Conservation (phyloP, 2,888 invertebrate genomes). For the Lasioglossum calceatum region DNA sequence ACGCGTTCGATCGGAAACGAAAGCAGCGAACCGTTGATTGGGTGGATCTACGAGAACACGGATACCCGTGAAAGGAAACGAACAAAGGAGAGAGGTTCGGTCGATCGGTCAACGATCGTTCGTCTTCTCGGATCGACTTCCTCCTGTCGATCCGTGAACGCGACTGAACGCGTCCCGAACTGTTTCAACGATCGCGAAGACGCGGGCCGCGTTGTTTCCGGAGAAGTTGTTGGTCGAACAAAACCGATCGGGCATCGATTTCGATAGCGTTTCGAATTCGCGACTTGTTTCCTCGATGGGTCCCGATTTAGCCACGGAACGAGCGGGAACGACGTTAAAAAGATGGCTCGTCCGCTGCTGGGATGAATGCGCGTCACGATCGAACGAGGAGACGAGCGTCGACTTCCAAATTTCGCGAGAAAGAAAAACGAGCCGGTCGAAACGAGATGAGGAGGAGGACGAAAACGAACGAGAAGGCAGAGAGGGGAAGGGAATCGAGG, state of each 20-base stretch:
- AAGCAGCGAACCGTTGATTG: constrained; percentile 4
- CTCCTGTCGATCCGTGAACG: neutral
- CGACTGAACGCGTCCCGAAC: constrained; percentile 3
- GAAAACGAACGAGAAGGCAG: constrained; percentile 6
- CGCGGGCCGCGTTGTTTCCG: neutral
- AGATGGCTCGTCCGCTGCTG: constrained; percentile 54
- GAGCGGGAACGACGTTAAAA: constrained; percentile 61
- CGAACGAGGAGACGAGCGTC: constrained; percentile 55
- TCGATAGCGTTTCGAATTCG: constrained; percentile 29
- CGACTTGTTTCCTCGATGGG: constrained; percentile 15
- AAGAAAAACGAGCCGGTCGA: constrained; percentile 28
- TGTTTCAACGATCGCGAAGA: neutral
- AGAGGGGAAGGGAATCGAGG: neutral
- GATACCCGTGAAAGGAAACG: constrained; percentile 10
- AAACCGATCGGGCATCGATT: constrained; percentile 24
- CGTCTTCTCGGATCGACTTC: neutral
- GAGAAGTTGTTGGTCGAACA: neutral
- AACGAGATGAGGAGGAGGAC: constrained; percentile 19
- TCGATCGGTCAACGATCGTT: neutral
- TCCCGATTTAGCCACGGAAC: constrained; percentile 67
- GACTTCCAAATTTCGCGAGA: constrained; percentile 64
- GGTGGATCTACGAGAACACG: neutral
- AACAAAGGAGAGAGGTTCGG: neutral
- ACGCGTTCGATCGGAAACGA: constrained; percentile 1
- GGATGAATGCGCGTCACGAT: constrained; percentile 68